Evolutionary conservation across 2,113 vertebrate species (phyloP).

Genomic region (Micromys minutus): DNA sequence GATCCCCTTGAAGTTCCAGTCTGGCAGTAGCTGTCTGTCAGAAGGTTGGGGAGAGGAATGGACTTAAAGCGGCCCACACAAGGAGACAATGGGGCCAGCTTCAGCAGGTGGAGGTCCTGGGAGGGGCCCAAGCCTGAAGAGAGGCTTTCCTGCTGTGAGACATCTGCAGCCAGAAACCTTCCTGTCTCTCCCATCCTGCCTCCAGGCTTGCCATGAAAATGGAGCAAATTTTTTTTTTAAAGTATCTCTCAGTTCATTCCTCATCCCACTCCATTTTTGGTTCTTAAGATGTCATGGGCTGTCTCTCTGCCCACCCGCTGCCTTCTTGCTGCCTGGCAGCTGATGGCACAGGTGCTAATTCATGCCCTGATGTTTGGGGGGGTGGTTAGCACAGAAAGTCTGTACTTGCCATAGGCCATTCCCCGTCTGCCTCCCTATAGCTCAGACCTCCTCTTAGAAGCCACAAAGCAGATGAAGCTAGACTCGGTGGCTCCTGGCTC

Average conservation of each 20-base stretch:
- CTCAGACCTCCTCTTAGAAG: not conserved
- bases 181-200: fast-evolving
- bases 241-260: fast-evolving
- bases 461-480: not conserved
- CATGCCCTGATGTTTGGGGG: fast-evolving
- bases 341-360: not conserved
- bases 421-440: not conserved
- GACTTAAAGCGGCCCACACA: not conserved
- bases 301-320: not conserved
- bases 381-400: not conserved
- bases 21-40: too few relatives aligned
- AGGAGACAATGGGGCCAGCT: not conserved
- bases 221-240: not conserved
- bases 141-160: not conserved
- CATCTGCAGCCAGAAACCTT: not conserved
- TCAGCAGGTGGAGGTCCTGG: not conserved
- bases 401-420: not conserved
- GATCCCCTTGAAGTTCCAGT: not conserved
- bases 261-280: not conserved
- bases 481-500: not conserved
- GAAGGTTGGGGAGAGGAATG: fast-evolving
- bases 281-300: not conserved
- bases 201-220: too few relatives aligned
- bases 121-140: not conserved
- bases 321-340: not conserved